Percentiles rank a stretch among this genome's conserved stretches.
These are phyloP conservation scores for Mormyrus hasselquistii DNA, from an alignment of 2,797 vertebrate genomes.

Conservation along the genomic window DNA sequence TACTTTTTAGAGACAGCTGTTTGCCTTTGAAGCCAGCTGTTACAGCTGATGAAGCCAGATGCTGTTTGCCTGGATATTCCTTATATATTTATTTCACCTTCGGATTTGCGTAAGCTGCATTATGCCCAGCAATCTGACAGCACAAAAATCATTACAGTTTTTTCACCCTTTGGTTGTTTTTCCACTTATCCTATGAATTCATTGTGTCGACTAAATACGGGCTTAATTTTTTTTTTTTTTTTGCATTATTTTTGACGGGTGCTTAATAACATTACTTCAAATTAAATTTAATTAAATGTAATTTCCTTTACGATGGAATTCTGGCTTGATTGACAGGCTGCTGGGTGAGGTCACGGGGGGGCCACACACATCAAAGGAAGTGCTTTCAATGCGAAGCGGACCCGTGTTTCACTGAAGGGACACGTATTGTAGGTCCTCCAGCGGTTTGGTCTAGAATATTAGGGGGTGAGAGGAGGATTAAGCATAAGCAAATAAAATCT, in stretches of 20 bases:
- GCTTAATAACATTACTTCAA: constrained; percentile 34
- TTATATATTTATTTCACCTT: not conserved
- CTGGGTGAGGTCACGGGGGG: constrained; percentile 8
- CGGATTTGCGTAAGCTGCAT: not conserved
- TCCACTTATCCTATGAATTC: not conserved
- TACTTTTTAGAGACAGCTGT: not conserved
- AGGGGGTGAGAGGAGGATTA: constrained; percentile 7
- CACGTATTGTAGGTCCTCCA: not conserved
- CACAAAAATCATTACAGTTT: not conserved
- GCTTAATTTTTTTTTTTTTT: not conserved
- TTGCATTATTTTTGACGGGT: not conserved
- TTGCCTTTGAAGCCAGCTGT: not conserved
- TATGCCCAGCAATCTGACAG: not conserved
- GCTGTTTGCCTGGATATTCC: not conserved
- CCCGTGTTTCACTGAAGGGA: not conserved
- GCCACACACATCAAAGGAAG: not conserved
- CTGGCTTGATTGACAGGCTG: constrained; percentile 30
- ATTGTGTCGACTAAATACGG: not conserved
- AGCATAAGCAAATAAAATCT: not conserved
- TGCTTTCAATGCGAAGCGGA: not conserved
- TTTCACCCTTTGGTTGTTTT: constrained; percentile 8
- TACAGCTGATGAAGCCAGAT: not conserved
- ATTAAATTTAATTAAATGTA: constrained; percentile 35
- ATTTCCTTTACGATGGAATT: constrained; percentile 36
- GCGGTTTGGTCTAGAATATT: not conserved